A percentile compares a stretch with the other conserved stretches of the same genome.
phyloP scores from a whole-genome alignment of 2,113 vertebrate genomes.

The Furnarius figulus region DNA sequence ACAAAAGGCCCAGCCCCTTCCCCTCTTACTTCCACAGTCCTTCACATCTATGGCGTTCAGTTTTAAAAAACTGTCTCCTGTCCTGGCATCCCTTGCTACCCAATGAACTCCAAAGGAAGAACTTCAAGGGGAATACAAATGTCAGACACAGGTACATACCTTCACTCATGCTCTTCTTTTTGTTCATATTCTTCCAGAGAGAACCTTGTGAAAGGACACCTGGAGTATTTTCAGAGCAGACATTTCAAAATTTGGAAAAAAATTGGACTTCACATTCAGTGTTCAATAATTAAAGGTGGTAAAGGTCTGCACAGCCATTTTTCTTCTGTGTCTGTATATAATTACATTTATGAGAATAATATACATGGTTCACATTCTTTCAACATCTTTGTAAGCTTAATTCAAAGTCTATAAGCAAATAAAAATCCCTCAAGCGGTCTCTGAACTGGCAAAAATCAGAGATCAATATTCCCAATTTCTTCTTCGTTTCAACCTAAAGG shows the following conservation, averaged over 20 bases:
- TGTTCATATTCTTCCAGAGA: background rate
- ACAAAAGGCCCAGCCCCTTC: background rate
- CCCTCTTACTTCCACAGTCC: background rate
- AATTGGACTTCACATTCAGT: background rate
- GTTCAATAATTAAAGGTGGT: background rate
- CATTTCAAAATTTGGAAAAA: background rate
- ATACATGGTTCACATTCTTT: background rate
- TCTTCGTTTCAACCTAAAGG: background rate
- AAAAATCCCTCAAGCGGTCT: background rate
- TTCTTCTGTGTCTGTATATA: background rate
- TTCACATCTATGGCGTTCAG: background rate
- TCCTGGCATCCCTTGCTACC: background rate
- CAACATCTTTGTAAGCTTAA: background rate
- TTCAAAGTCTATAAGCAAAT: background rate
- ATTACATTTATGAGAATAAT: slow-evolving; percentile 12
- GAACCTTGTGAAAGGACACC: background rate
- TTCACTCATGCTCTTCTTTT: background rate
- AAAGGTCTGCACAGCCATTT: background rate
- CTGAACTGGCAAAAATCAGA: background rate
- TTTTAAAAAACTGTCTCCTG: background rate
- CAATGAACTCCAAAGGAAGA: background rate
- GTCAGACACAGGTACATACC: background rate
- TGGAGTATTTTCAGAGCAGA: background rate
- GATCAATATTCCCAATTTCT: background rate
- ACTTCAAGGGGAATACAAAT: background rate